Evolutionary conservation across 2,888 invertebrate species (phyloP).

Genomic region (Chloroclystis v-ata): DNA sequence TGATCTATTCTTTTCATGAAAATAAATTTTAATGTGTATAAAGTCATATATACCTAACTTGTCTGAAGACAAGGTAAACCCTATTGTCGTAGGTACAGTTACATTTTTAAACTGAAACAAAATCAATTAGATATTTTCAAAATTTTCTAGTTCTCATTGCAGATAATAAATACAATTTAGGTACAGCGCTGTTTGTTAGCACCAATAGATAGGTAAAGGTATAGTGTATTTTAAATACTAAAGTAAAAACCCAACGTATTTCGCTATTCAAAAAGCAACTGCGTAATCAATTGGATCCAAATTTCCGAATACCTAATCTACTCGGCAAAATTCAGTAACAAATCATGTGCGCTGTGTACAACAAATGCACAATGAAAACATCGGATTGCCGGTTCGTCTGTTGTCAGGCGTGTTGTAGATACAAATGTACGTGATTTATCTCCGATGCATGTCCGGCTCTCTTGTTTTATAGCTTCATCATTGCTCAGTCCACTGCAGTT

Average conservation of each 20-base stretch:
- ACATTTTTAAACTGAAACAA: too few species aligned
- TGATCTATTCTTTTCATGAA: too few species aligned
- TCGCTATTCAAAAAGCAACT: background rate
- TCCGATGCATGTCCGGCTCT: conserved; percentile 47
- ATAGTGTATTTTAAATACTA: too few species aligned
- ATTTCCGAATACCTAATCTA: conserved; percentile 6
- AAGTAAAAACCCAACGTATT: background rate
- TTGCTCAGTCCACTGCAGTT: conserved; percentile 39
- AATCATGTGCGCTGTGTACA: conserved; percentile 20
- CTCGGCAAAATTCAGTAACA: conserved; percentile 12
- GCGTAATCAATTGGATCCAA: background rate
- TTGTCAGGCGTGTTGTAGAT: conserved; percentile 46
- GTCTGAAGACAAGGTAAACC: too few species aligned
- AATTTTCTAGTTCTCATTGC: too few species aligned
- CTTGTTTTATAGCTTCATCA: conserved; percentile 59
- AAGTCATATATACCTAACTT: too few species aligned
- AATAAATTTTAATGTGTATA: too few species aligned
- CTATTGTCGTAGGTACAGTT: too few species aligned
- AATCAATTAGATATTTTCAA: too few species aligned
- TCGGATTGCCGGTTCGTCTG: conserved; percentile 42
- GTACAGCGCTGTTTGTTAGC: too few species aligned
- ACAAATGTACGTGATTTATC: conserved; percentile 60
- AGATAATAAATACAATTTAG: too few species aligned
- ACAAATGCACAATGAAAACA: conserved; percentile 43
- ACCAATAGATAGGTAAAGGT: too few species aligned